Evolutionary conservation across 2,888 invertebrate species (phyloP), one percentile per base, ranked within the genome.

Genomic region (Zaprionus lineosus): DNA sequence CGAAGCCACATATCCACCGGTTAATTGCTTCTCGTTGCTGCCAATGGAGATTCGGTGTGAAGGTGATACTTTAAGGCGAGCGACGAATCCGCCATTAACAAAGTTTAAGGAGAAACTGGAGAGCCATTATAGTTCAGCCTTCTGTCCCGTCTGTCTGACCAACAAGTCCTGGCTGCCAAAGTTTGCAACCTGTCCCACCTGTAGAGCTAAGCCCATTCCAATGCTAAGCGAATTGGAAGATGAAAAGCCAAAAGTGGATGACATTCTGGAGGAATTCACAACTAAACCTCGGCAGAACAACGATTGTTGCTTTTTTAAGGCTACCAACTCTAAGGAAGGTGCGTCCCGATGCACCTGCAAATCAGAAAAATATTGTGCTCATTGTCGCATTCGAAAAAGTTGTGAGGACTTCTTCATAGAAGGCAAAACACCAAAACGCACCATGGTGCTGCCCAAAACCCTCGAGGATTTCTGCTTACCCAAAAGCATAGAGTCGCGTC

Each of bases 101-200:
- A n/a, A n/a, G n/a, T n/a, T n/a, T n/a, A n/a, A n/a, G n/a, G n/a
- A n/a, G n/a, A n/a, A n/a, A n/a, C n/a, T n/a, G n/a, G n/a, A n/a
- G n/a, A n/a, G n/a, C n/a, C n/a, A n/a, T n/a, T n/a, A n/a, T n/a
- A n/a, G n/a, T n/a, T n/a, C n/a, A n/a, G n/a, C n/a, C n/a, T 76
- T 70, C 15, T 90, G 90, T 52, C 86, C 89, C 0, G 68, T 88
- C 15, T 90, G 90, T 40, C 69, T 87, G 14, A 83, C 74, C 47
- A 87, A 89, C 26, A 84, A 89, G 48, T 82, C 86, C 1, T 89
- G 86, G 87, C 11, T 92, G 48, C 88, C 89, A 3, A 90, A 91
- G 68, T 89, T 91, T 75, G 91, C 90, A 2, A 83, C 90, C 0
- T 87, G 89, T 34, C 88, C 87, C 2, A 88, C 85, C 52, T 89